Evolutionary conservation across 2,797 vertebrate species (phyloP).

Genomic region (Scolopax rusticola): DNA sequence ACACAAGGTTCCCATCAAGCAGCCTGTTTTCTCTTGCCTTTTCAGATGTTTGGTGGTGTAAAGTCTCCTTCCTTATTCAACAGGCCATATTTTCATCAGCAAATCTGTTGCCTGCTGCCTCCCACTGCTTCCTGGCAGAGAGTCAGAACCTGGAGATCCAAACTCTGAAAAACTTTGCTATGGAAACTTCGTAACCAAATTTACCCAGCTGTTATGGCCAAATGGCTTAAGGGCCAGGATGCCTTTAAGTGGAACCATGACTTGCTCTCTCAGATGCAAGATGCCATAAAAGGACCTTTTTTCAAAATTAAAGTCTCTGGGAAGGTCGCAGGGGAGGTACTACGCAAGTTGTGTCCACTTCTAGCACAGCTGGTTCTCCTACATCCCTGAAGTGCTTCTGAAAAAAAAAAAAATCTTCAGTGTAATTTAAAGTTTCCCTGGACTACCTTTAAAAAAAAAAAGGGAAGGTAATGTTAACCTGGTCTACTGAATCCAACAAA

Average conservation of each 20-base stretch:
- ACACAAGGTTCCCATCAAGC: neutral
- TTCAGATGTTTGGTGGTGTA: neutral
- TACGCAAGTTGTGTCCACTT: neutral
- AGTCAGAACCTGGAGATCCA: neutral
- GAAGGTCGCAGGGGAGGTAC: neutral
- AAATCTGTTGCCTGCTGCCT: neutral
- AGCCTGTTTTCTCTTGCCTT: neutral
- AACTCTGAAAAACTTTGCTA: neutral
- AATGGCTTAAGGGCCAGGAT: neutral
- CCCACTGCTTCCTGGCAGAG: neutral
- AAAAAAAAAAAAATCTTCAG: neutral
- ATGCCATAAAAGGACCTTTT: neutral
- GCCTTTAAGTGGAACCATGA: neutral
- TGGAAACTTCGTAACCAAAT: neutral
- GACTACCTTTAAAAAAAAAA: neutral
- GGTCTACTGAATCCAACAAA: neutral
- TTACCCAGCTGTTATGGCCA: neutral
- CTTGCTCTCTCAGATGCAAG: neutral
- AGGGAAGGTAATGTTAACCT: neutral
- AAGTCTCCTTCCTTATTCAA: neutral
- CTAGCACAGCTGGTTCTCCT: neutral
- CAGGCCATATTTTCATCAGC: neutral
- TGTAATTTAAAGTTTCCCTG: neutral
- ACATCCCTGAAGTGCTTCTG: neutral
- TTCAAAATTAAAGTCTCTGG: neutral